phyloP scores from a whole-genome alignment of 2,113 vertebrate genomes.

The Odocoileus hemionus region DNA sequence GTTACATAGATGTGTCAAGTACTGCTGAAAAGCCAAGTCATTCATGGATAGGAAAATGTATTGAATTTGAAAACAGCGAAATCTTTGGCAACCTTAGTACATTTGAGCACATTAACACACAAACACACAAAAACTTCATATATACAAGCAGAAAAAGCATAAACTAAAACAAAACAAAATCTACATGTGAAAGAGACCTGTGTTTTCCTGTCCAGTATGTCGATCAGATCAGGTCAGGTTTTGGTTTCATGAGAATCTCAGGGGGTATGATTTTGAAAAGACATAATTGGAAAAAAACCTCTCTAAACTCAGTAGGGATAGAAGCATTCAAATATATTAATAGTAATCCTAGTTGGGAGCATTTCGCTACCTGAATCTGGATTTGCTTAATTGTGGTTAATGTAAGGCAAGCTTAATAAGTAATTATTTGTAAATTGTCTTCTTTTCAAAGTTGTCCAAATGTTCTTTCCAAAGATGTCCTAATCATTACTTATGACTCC shows the following conservation, averaged over 20 bases:
- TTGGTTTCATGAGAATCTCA: not conserved
- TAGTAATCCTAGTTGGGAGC: not conserved
- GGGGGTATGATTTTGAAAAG: not conserved
- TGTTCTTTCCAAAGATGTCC: not conserved
- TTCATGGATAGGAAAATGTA: not conserved
- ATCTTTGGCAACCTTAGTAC: not conserved
- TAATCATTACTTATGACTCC: not conserved
- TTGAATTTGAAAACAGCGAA: not conserved
- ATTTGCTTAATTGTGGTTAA: not conserved
- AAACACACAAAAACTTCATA: not conserved
- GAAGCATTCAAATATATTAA: not conserved
- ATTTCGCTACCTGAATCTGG: not conserved
- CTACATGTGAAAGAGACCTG: not conserved
- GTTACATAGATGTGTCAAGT: not conserved
- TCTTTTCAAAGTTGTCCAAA: not conserved
- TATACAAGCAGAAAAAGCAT: not conserved
- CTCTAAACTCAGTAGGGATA: not conserved
- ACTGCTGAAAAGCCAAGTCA: not conserved
- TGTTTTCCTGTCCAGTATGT: not conserved
- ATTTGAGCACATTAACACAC: not conserved
- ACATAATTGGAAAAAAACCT: not conserved
- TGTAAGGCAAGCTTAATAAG: not conserved
- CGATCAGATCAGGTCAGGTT: not conserved
- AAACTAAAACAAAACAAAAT: not conserved
- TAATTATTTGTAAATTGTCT: not conserved